These are phyloP conservation scores for Telmatherina bonti DNA, from an alignment of 2,797 vertebrate genomes.

Conservation along the genomic window DNA sequence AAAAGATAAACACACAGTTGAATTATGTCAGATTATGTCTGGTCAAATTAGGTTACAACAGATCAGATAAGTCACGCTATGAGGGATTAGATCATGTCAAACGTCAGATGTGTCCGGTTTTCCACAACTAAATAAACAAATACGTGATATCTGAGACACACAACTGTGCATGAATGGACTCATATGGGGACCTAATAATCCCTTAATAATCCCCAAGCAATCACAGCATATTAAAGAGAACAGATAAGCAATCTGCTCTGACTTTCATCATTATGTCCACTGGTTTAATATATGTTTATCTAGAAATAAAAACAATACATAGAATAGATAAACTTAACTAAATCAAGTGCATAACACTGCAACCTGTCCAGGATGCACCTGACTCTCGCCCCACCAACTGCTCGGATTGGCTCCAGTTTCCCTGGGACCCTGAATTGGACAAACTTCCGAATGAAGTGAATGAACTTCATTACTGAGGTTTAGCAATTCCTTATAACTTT, in stretches of 20 bases:
- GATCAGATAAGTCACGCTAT: not conserved
- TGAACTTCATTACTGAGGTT: too few relatives aligned
- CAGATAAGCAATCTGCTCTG: not conserved
- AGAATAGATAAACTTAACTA: too few relatives aligned
- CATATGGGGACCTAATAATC: conserved; percentile 1
- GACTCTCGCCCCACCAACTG: too few relatives aligned
- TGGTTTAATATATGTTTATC: not conserved
- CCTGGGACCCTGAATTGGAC: too few relatives aligned
- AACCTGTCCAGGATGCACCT: too few relatives aligned
- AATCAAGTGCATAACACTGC: too few relatives aligned
- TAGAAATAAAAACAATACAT: not conserved
- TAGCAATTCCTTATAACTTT: too few relatives aligned
- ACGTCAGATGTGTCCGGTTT: conserved; percentile 14
- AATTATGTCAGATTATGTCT: conserved; percentile 30
- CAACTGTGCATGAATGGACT: conserved; percentile 2
- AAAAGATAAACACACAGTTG: conserved; percentile 11
- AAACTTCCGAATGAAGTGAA: too few relatives aligned
- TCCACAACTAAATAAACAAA: conserved; percentile 1
- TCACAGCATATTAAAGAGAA: conserved; percentile 6
- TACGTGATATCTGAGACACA: not conserved
- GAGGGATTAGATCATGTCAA: conserved; percentile 7
- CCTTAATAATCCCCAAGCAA: conserved; percentile 9
- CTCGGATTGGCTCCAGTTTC: too few relatives aligned
- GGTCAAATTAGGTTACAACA: conserved; percentile 1
- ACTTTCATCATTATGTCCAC: not conserved